A percentile compares a stretch with the other conserved stretches of the same genome.
Evolutionary conservation across 2,113 vertebrate genomes (phyloP).

Genomic region (Phoenicopterus ruber): DNA sequence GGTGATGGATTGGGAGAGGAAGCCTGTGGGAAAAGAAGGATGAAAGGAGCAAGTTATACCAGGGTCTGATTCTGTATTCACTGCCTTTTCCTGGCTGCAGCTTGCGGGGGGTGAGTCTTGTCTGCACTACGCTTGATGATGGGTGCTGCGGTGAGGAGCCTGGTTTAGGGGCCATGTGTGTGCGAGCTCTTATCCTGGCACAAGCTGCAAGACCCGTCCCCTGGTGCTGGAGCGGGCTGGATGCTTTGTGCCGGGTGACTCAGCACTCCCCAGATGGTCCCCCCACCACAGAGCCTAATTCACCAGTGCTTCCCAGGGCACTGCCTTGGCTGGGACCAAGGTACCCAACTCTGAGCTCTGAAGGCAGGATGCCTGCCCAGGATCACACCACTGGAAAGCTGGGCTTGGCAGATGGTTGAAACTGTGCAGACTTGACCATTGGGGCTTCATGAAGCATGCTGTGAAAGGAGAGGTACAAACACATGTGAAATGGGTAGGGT

Average conservation of each 20-base stretch:
- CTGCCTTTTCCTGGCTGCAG: background rate
- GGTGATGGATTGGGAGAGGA: background rate
- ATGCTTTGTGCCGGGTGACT: background rate
- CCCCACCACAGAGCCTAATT: background rate
- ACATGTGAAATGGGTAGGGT: background rate
- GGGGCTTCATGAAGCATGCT: background rate
- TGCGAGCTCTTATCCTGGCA: accelerated
- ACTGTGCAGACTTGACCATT: background rate
- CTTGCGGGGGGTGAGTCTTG: background rate
- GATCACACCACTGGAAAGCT: background rate
- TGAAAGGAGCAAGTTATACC: background rate
- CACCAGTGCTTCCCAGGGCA: background rate
- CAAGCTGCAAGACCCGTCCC: background rate
- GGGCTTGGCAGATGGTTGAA: background rate
- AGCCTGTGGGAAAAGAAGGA: background rate
- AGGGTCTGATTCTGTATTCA: background rate
- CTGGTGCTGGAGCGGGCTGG: background rate
- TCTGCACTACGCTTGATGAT: background rate
- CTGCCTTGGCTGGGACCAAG: background rate
- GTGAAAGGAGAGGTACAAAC: background rate
- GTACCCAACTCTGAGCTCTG: background rate
- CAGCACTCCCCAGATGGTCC: background rate
- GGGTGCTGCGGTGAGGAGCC: background rate
- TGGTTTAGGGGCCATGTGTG: accelerated
- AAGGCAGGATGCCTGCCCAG: background rate